Evolutionary conservation across 2,888 invertebrate genomes (phyloP).

Genomic region (Tiphia femorata): DNA sequence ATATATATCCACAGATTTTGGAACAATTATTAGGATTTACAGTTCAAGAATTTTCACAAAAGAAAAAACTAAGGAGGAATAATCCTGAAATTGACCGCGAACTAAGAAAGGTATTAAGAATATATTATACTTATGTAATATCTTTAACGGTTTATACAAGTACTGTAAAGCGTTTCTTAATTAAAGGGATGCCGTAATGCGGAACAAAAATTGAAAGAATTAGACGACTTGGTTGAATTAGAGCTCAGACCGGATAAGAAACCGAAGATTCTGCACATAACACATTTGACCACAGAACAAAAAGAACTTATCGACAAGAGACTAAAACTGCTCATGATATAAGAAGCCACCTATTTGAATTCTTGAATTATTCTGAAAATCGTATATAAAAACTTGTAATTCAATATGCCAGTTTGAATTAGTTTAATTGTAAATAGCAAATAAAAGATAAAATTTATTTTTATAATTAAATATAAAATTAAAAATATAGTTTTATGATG

Average conservation of each 20-base stretch:
- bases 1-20: slow-evolving; percentile 47
- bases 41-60: slow-evolving; percentile 53
- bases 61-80: slow-evolving; percentile 53
- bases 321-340: slow-evolving; percentile 9
- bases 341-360: too few relatives aligned
- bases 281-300: slow-evolving; percentile 42
- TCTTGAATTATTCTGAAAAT: too few relatives aligned
- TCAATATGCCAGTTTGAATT: too few relatives aligned
- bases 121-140: slow-evolving; percentile 2
- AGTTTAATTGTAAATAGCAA: too few relatives aligned
- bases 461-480: too few relatives aligned
- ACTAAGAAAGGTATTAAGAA: slow-evolving; percentile 47
- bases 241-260: slow-evolving; percentile 45
- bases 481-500: too few relatives aligned
- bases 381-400: too few relatives aligned
- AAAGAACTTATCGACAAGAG: slow-evolving; percentile 33
- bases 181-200: slow-evolving; percentile 53
- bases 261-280: slow-evolving; percentile 40
- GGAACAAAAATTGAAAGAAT: slow-evolving; percentile 45
- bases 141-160: slow-evolving; percentile 2
- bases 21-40: slow-evolving; percentile 55
- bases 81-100: slow-evolving; percentile 53
- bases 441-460: too few relatives aligned
- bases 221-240: slow-evolving; percentile 56
- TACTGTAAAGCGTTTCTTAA: neutral